Conservation (phyloP, 2,888 invertebrate genomes). For the Leptopterna dolabrata region DNA sequence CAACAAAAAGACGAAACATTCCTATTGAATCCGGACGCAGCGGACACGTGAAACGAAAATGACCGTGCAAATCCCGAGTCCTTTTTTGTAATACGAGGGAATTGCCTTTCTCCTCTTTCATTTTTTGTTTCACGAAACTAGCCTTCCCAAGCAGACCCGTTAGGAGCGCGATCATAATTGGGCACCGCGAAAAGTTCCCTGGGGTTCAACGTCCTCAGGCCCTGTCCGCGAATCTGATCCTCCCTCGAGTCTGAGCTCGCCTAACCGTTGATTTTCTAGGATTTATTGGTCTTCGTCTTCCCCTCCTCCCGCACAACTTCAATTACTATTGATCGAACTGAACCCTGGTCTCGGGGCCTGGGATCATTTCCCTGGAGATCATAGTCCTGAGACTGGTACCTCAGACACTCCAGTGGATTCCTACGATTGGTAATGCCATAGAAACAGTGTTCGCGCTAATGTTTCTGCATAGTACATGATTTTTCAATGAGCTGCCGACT, state of each 20-base stretch:
- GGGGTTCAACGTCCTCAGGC: conserved; percentile 37
- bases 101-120: conserved; percentile 25
- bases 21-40: background rate
- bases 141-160: conserved; percentile 26
- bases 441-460: too few species aligned
- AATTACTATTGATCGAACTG: conserved; percentile 13
- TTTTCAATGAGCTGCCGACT: too few species aligned
- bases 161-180: conserved; percentile 51
- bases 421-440: too few species aligned
- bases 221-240: conserved; percentile 9
- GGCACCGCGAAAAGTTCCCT: conserved; percentile 52
- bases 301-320: background rate
- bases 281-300: conserved; percentile 9
- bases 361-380: background rate
- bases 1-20: background rate
- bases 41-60: background rate
- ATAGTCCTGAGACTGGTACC: background rate
- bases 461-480: too few species aligned
- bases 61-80: background rate
- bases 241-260: background rate
- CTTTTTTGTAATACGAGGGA: conserved; percentile 7
- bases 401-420: background rate
- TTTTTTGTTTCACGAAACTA: conserved; percentile 40
- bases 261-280: conserved; percentile 45
- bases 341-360: background rate